These are phyloP conservation scores for Agrochola litura DNA, from an alignment of 2,888 invertebrate species.

Conservation along the genomic window DNA sequence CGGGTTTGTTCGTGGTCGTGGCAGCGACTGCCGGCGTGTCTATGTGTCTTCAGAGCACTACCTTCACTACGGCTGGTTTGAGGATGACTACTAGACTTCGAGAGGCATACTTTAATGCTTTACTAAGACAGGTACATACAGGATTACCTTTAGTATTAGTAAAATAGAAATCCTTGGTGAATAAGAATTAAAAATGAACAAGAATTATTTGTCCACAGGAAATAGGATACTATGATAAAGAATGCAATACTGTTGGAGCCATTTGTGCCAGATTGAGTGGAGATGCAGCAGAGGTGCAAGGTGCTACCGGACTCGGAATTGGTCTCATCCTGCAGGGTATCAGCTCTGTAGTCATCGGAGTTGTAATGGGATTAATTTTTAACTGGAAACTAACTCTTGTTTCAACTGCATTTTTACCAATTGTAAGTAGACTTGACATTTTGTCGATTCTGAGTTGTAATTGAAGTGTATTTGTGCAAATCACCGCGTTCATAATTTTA, in stretches of 20 bases:
- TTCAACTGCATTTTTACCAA: constrained; percentile 90
- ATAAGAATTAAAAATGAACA: not conserved
- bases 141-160: not conserved
- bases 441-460: not conserved
- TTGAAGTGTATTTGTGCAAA: not conserved
- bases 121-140: constrained; percentile 87
- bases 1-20: constrained; percentile 92
- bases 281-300: constrained; percentile 92
- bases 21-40: constrained; percentile 92
- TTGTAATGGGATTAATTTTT: constrained; percentile 89
- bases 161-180: not conserved
- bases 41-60: constrained; percentile 92
- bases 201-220: constrained; percentile 78
- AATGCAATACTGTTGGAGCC: constrained; percentile 91
- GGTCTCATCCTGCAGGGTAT: constrained; percentile 91
- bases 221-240: constrained; percentile 92
- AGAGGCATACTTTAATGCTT: constrained; percentile 85
- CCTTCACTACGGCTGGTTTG: constrained; percentile 94
- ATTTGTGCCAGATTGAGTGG: constrained; percentile 91
- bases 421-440: constrained; percentile 82
- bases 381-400: constrained; percentile 92
- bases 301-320: constrained; percentile 91
- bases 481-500: not conserved
- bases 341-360: constrained; percentile 90
- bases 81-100: constrained; percentile 93